phyloP scores from a whole-genome alignment of 2,113 vertebrate species.

The Amphilophus citrinellus region DNA sequence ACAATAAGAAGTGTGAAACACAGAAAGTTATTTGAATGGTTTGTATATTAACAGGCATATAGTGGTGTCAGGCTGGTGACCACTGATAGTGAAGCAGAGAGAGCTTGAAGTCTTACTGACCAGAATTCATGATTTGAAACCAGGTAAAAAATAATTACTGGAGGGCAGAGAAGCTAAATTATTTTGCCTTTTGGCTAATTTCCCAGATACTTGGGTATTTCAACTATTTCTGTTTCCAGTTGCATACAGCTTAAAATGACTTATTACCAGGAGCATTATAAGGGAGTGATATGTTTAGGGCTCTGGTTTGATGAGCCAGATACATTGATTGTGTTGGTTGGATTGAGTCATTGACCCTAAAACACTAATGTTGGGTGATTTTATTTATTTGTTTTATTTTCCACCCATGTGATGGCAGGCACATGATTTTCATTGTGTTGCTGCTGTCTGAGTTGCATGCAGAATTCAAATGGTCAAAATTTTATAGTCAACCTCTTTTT shows the following conservation, averaged over 20 bases:
- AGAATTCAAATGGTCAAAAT: too few relatives aligned
- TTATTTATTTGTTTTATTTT: too few relatives aligned
- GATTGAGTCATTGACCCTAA: neutral
- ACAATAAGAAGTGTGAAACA: constrained; percentile 3
- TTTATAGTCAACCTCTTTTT: too few relatives aligned
- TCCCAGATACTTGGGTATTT: neutral
- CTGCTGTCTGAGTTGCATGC: too few relatives aligned
- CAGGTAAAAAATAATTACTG: neutral
- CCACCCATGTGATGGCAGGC: too few relatives aligned
- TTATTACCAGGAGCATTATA: neutral
- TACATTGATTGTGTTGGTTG: neutral
- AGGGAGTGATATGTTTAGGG: neutral
- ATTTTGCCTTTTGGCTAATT: constrained; percentile 2
- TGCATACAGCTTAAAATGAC: neutral
- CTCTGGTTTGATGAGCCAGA: neutral
- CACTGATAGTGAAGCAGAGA: neutral
- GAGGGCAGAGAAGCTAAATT: neutral
- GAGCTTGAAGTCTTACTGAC: neutral
- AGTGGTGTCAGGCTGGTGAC: neutral
- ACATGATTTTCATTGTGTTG: too few relatives aligned
- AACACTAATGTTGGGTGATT: too few relatives aligned
- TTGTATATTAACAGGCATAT: neutral
- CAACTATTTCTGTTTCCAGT: neutral
- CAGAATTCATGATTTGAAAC: neutral
- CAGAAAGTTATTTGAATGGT: constrained; percentile 9